Evolutionary conservation across 2,113 vertebrate genomes (phyloP), one percentile per base, ranked within the genome.

Genomic region (Dinomys branickii): DNA sequence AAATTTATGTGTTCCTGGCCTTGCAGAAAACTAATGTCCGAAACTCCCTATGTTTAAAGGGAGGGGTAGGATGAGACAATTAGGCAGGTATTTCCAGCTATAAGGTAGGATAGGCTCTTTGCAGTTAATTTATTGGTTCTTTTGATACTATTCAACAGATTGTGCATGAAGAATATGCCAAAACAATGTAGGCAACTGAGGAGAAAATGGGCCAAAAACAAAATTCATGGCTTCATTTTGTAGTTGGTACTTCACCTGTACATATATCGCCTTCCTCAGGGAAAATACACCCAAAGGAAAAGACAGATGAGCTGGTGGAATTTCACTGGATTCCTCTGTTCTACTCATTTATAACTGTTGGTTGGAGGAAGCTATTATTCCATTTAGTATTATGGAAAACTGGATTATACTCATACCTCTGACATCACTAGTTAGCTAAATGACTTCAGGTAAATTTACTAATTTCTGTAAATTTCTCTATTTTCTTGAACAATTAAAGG

Each of bases 181-280:
- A 95, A 97, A 93, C 50, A 67, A 61, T 30, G 82, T 50, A 89
- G 33, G 94, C 44, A 94, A 75, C 41, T 92, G 17, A n/a, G 65
- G 90, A 96, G 82, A 96, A 96, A 96, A 92, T 73, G 16, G 20
- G 17, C 30, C 85, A 95, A 91, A 80, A 71, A 52, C 73, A 94
- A 93, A 94, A 58, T 11, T 38, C 7, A 52, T 52, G 52, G n/a
- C 30, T 92, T 92, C 59, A n/a, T 85, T 95, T 14, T 58, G 75
- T 28, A 44, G 82, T 87, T 88, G 19, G 5, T 22, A 69, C 0
- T 94, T 33, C 71, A 78, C 86, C 58, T 96, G 78, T 80, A 71
- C 24, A 94, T 7, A 11, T 12, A 38, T 0, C 56, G 30, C 20
- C 61, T 75, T 92, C 52, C 22, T 65, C 2, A 22, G 33, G 26